A percentile compares a stretch with the other conserved stretches of the same genome.
phyloP scores from a whole-genome alignment of 2,113 vertebrate genomes.

The Isichthys henryi region DNA sequence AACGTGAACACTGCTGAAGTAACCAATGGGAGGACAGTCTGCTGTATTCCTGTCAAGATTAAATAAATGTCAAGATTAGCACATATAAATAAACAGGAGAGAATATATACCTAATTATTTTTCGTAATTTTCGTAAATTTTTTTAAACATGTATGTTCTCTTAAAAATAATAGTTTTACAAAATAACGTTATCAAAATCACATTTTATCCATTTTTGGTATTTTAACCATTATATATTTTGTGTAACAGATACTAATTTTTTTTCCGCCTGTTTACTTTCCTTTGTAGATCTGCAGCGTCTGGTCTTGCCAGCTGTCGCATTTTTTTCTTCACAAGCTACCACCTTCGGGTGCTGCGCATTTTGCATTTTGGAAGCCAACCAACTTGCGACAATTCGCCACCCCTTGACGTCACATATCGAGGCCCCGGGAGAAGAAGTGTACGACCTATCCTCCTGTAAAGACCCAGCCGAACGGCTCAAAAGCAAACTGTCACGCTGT shows the following conservation, averaged over 20 bases:
- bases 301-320: not conserved
- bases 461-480: not conserved
- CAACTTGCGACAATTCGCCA: not conserved
- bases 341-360: not conserved
- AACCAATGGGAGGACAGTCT: not conserved
- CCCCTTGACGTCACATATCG: not conserved
- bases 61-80: not conserved
- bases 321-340: not conserved
- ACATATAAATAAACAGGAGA: not conserved
- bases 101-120: not conserved
- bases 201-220: not conserved
- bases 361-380: not conserved
- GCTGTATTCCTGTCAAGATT: not conserved
- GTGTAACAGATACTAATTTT: not conserved
- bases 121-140: not conserved
- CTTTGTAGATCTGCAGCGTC: not conserved
- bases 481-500: not conserved
- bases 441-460: not conserved
- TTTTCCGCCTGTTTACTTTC: not conserved
- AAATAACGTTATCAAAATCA: not conserved
- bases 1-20: not conserved
- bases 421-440: not conserved
- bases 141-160: not conserved
- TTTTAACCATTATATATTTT: not conserved
- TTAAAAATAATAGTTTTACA: not conserved